phyloP scores from a whole-genome alignment of 2,888 invertebrate species.

The Meganola albula region DNA sequence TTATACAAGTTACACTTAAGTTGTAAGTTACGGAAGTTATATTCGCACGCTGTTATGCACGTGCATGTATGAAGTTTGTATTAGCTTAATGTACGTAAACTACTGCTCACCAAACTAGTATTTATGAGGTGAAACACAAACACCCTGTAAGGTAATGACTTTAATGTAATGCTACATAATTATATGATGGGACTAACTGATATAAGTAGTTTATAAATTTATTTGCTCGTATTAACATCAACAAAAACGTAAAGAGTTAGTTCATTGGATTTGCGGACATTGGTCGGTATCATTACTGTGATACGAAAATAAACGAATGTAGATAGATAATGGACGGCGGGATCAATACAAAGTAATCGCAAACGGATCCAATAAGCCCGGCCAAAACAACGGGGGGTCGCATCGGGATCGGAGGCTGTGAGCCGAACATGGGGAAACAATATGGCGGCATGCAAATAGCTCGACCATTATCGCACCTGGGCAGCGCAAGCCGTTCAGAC shows the following conservation, averaged over 20 bases:
- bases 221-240: slow-evolving; percentile 32
- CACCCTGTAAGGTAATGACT: too few species aligned
- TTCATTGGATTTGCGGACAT: slow-evolving; percentile 55
- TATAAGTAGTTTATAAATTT: slow-evolving; percentile 25
- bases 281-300: slow-evolving; percentile 65
- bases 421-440: slow-evolving; percentile 72
- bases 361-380: slow-evolving; percentile 74
- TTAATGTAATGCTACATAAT: too few species aligned
- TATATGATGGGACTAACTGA: slow-evolving; percentile 21
- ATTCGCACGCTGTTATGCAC: slow-evolving; percentile 19
- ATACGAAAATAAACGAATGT: slow-evolving; percentile 73
- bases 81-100: slow-evolving; percentile 18
- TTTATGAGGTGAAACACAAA: slow-evolving; percentile 15
- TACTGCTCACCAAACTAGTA: slow-evolving; percentile 12
- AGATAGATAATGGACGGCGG: slow-evolving; percentile 73
- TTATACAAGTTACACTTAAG: slow-evolving; percentile 23
- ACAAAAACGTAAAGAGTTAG: slow-evolving; percentile 37
- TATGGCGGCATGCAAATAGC: slow-evolving; percentile 78
- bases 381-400: slow-evolving; percentile 72
- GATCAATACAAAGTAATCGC: slow-evolving; percentile 78
- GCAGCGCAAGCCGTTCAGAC: slow-evolving; percentile 62
- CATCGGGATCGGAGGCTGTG: slow-evolving; percentile 53
- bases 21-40: slow-evolving; percentile 21
- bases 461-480: slow-evolving; percentile 77
- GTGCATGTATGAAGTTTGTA: slow-evolving; percentile 23